Base-by-base conservation (phyloP, 2,888 invertebrate genomes). In the Mallateleia sp. region DNA sequence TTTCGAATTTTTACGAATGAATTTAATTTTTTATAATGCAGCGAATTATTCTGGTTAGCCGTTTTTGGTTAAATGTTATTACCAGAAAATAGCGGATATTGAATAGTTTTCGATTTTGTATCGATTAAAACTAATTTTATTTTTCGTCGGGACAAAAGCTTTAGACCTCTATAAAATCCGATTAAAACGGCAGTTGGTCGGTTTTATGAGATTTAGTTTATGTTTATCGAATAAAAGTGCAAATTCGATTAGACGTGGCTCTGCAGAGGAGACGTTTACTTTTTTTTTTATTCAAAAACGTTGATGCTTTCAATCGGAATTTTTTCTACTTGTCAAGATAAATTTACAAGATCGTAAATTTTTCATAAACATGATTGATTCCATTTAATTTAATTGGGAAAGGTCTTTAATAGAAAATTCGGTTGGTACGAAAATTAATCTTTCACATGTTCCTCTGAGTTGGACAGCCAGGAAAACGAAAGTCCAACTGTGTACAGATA, bases 401-500 rank as follows among this genome's bases (percentile, higher is more conserved):
- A n/a, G n/a, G n/a, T n/a, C n/a, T n/a, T n/a, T n/a, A n/a, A n/a
- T n/a, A n/a, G n/a, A n/a, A n/a, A n/a, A n/a, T n/a, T n/a, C n/a
- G n/a, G n/a, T n/a, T n/a, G n/a, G n/a, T n/a, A n/a, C n/a, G n/a
- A n/a, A n/a, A n/a, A n/a, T n/a, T n/a, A n/a, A n/a, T n/a, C n/a
- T 45, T 45, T 14, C 25, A 18, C 22, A 15, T 25, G 72, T 15
- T 75, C 28, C 8, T 75, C 54, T 54, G 66, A 72, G 78, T 78
- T 78, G 38, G 58, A 56, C 24, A 47, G 1, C 28, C 34, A 32
- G 47, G 28, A 9, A 50, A 78, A 34, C 34, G 22, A 18, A 67
- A 64, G 38, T 71, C 54, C 54, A 78, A 78, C 83, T 74, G 86
- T 78, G 87, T 88, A 87, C 83, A 88, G 89, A 89, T 87, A 90